Evolutionary conservation across 1,140 invertebrate genomes (phyloP), one percentile per base, ranked within the genome.

Genomic region (Limonius californicus): DNA sequence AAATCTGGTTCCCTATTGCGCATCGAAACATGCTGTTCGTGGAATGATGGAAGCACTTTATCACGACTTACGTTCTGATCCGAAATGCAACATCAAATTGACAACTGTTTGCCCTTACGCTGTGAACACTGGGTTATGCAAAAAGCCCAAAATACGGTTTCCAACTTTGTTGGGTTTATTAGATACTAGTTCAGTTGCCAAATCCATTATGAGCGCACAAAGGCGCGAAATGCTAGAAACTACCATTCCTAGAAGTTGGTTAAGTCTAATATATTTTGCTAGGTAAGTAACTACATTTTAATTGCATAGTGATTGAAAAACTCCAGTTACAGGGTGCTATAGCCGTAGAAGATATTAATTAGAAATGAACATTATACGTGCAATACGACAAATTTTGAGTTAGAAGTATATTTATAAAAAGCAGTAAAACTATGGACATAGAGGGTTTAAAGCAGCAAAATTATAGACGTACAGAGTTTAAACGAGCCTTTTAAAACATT

Each of bases 61-160:
- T 32, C 86, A 91, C 68, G 91, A 94, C 72, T 71, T 90, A 27
- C 80, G 85, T 53, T 68, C 78, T 56, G 76, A 82, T 54, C 68
- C 76, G 0, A 79, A 79, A 20, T 78, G 81, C 58, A 78, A 90
- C 73, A 85, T 94, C 15, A 85, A 91, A 69, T 82, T 92, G 54
- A 94, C 92, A 0, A 85, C 85, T 0, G 85, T 94, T 62, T 94
- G 83, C 74, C 92, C 92, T 0, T 91, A 87, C 70, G 89, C 91
- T 73, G 88, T 94, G 6, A 86, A 92, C 69, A 95, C 91, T 4
- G 91, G 91, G n/a, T 77, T 95, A 4, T 89, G 89, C 71, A 87
- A 92, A 71, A 88, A 87, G 54, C 88, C 89, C 0, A 84, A 79
- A 68, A 85, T 87, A 62, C 87, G 86, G 65, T 91, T 91, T 77